Evolutionary conservation across 2,797 vertebrate species (phyloP).

Genomic region (Borostomias antarcticus): DNA sequence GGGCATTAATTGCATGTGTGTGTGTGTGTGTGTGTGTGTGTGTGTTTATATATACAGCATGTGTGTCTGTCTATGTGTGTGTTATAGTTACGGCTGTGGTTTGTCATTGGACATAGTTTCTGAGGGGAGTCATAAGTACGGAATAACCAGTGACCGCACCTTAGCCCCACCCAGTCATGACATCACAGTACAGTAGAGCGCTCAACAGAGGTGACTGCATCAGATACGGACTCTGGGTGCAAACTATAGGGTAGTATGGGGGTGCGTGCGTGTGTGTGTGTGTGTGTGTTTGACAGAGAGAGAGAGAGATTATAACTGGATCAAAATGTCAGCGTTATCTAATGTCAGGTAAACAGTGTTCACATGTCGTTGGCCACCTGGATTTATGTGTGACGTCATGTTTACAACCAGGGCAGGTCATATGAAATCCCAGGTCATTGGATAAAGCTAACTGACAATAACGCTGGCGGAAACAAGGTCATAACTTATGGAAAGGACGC

Average conservation of each 20-base stretch:
- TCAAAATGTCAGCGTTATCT: slow-evolving; percentile 17
- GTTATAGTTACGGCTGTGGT: slow-evolving; percentile 20
- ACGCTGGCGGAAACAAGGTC: neutral
- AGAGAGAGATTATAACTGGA: neutral
- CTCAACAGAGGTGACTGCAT: slow-evolving; percentile 26
- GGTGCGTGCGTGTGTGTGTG: no score
- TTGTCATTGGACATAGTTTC: slow-evolving; percentile 63
- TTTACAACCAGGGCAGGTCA: slow-evolving; percentile 18
- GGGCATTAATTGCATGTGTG: neutral
- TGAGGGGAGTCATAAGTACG: slow-evolving; percentile 60
- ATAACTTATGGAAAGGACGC: neutral
- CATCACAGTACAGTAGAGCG: slow-evolving; percentile 24
- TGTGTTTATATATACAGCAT: no score
- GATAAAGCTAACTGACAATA: neutral
- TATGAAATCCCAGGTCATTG: slow-evolving; percentile 18
- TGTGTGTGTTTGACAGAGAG: no score
- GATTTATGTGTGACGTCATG: slow-evolving; percentile 19
- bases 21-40: slow-evolving; percentile 8
- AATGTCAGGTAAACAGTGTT: slow-evolving; percentile 25
- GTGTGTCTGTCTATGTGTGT: neutral
- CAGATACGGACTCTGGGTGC: slow-evolving; percentile 15
- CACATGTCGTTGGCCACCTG: slow-evolving; percentile 1
- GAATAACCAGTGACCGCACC: slow-evolving; percentile 49
- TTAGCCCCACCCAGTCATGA: slow-evolving; percentile 38
- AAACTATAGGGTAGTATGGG: no score